These are phyloP conservation scores for Cephus sareptanus DNA, from an alignment of 2,888 invertebrate species.

Conservation along the genomic window DNA sequence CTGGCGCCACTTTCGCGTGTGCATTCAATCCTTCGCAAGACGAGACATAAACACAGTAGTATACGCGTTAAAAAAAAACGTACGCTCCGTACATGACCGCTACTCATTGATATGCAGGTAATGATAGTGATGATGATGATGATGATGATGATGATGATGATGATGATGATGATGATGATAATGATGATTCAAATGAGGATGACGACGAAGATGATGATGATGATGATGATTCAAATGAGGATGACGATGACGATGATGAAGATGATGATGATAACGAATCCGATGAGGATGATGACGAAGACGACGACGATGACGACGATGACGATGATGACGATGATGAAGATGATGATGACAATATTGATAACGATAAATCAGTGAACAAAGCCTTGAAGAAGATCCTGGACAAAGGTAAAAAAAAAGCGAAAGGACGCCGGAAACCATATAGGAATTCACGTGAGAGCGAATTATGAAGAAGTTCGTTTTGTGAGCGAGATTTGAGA, in stretches of 20 bases:
- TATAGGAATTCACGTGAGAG: constrained; percentile 53
- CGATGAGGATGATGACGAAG: constrained; percentile 64
- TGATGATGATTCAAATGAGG: constrained; percentile 61
- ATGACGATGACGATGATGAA: constrained; percentile 52
- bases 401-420: constrained; percentile 61
- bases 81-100: constrained; percentile 40
- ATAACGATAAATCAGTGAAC: constrained; percentile 29
- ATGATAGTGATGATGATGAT: constrained; percentile 51
- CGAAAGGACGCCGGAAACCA: constrained; percentile 54
- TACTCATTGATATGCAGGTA: constrained; percentile 60
- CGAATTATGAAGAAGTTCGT: constrained; percentile 51
- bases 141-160: constrained; percentile 73
- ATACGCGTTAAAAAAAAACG: background rate
- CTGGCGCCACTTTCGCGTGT: too few species aligned
- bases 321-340: constrained; percentile 48
- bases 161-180: constrained; percentile 66
- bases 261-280: constrained; percentile 66
- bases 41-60: too few species aligned
- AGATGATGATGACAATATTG: constrained; percentile 37
- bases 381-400: constrained; percentile 47
- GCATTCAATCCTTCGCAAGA: too few species aligned
- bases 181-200: constrained; percentile 58
- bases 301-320: constrained; percentile 52
- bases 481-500: constrained; percentile 35
- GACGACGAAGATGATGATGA: constrained; percentile 65